Evolutionary conservation across 2,113 vertebrate species (phyloP).

Genomic region (Dromiciops gliroides): DNA sequence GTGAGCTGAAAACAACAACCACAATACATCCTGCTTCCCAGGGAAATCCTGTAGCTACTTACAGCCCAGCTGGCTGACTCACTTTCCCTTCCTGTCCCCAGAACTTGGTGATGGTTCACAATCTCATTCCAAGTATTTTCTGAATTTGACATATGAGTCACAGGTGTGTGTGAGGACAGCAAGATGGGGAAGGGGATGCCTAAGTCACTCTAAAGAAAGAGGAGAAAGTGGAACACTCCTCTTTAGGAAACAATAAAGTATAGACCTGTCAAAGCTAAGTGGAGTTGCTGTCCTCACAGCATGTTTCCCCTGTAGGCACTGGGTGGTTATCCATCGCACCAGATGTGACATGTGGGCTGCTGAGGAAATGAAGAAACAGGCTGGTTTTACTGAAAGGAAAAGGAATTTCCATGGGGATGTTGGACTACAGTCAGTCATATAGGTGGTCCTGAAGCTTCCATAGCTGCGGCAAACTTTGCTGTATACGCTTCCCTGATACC

Average conservation of each 20-base stretch:
- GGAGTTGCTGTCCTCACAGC: too few relatives aligned
- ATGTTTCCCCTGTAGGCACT: background rate
- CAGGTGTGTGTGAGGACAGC: background rate
- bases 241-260: background rate
- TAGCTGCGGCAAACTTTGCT: background rate
- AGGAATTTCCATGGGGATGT: background rate
- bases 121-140: background rate
- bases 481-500: background rate
- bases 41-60: background rate
- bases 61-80: slow-evolving; percentile 20
- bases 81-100: slow-evolving; percentile 15
- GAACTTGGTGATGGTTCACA: background rate
- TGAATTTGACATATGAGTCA: background rate
- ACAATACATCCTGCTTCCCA: slow-evolving; percentile 5
- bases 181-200: accelerated
- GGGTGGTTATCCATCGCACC: background rate
- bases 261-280: background rate
- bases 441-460: background rate
- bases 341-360: accelerated
- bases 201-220: background rate
- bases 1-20: background rate
- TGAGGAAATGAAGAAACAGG: background rate
- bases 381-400: background rate
- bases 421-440: accelerated
- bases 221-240: background rate